phyloP scores from a whole-genome alignment of 1,140 invertebrate genomes.

The Hyles vespertilio region DNA sequence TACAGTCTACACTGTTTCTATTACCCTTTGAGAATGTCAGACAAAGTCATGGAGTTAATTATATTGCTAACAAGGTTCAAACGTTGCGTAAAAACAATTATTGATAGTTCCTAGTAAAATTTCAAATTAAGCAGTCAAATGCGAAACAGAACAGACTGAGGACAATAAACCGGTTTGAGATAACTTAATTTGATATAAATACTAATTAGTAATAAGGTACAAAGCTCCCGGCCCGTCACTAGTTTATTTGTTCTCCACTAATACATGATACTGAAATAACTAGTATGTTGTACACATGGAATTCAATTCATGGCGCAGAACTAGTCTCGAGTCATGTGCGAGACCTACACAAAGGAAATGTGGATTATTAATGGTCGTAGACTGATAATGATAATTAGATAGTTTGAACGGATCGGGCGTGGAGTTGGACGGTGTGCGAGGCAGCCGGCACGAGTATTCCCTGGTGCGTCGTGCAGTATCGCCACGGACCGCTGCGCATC shows the following conservation, averaged over 20 bases:
- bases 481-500: conserved; percentile 29
- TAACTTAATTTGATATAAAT: conserved; percentile 16
- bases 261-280: too few relatives aligned
- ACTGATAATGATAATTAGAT: conserved; percentile 27
- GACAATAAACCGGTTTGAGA: conserved; percentile 15
- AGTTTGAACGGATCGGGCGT: background rate
- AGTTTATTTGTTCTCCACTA: too few relatives aligned
- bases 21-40: conserved; percentile 11
- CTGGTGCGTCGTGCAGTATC: background rate
- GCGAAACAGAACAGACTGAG: background rate
- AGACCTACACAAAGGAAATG: too few relatives aligned
- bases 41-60: conserved; percentile 19
- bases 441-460: too few relatives aligned
- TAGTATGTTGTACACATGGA: too few relatives aligned
- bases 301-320: too few relatives aligned
- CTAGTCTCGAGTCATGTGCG: too few relatives aligned
- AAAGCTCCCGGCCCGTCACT: too few relatives aligned
- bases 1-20: background rate
- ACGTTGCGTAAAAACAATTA: background rate
- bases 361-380: background rate
- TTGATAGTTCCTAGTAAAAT: background rate
- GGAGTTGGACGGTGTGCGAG: background rate
- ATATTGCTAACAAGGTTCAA: conserved; percentile 10
- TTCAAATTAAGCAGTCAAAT: too few relatives aligned
- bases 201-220: conserved; percentile 10